Evolutionary conservation across 2,888 invertebrate species (phyloP).

Genomic region (Lydus trimaculatus): DNA sequence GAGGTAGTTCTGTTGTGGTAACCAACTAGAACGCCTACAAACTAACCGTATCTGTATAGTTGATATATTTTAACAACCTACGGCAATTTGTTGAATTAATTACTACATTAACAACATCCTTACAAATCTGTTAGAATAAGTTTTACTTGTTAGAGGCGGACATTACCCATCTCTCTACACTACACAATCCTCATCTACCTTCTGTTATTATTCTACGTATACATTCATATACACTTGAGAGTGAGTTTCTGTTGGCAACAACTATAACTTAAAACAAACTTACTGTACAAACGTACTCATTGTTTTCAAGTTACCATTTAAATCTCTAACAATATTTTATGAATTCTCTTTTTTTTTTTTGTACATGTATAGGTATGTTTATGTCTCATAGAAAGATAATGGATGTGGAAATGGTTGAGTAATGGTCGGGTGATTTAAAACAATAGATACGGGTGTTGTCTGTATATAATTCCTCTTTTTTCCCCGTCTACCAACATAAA

Average conservation of each 20-base stretch:
- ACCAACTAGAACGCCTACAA: constrained; percentile 3
- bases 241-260: not conserved
- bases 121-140: constrained; percentile 7
- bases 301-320: not conserved
- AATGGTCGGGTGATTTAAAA: not conserved
- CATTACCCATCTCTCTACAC: not conserved
- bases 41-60: not conserved
- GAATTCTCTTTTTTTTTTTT: not conserved
- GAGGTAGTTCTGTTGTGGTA: not conserved
- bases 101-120: constrained; percentile 11
- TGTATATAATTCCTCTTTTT: not conserved
- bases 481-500: not conserved
- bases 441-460: constrained; percentile 13
- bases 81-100: constrained; percentile 12
- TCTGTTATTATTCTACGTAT: not conserved
- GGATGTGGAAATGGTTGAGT: constrained; percentile 3
- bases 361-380: not conserved
- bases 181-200: not conserved
- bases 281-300: not conserved
- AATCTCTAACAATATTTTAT: not conserved
- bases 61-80: constrained; percentile 3
- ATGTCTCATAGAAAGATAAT: not conserved
- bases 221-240: not conserved
- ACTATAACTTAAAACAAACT: not conserved
- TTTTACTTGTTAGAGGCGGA: not conserved